phyloP scores from a whole-genome alignment of 2,888 invertebrate genomes.

The Lampropteryx suffumata region DNA sequence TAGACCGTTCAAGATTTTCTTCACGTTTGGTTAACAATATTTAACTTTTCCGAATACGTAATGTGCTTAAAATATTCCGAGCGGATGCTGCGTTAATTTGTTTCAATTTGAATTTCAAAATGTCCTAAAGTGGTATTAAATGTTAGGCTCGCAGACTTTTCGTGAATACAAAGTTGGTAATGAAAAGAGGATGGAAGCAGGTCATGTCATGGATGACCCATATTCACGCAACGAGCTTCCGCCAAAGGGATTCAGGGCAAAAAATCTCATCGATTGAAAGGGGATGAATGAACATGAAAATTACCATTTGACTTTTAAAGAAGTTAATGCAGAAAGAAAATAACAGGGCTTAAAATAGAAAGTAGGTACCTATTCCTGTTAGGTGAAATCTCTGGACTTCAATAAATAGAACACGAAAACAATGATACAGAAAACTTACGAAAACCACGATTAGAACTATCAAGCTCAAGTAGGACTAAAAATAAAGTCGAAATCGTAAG shows the following conservation, averaged over 20 bases:
- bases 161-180: conserved; percentile 25
- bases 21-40: conserved; percentile 22
- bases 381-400: too few species aligned
- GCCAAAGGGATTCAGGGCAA: conserved; percentile 38
- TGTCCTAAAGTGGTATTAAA: not conserved
- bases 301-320: too few species aligned
- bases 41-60: conserved; percentile 24
- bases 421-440: too few species aligned
- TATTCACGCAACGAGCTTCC: conserved; percentile 40
- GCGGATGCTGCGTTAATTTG: conserved; percentile 19
- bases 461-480: conserved; percentile 6
- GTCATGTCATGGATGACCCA: conserved; percentile 51
- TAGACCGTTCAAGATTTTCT: conserved; percentile 25
- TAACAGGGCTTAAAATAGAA: too few species aligned
- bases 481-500: conserved; percentile 11
- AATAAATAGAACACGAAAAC: too few species aligned
- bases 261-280: conserved; percentile 32
- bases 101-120: conserved; percentile 19
- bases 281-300: conserved; percentile 13
- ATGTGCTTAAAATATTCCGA: conserved; percentile 24
- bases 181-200: conserved; percentile 24
- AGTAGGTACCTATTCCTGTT: too few species aligned
- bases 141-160: not conserved
- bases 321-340: not conserved
- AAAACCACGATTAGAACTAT: too few species aligned